Evolutionary conservation across 2,888 invertebrate genomes (phyloP), one percentile per base, ranked within the genome.

Genomic region (Limulus polyphemus): DNA sequence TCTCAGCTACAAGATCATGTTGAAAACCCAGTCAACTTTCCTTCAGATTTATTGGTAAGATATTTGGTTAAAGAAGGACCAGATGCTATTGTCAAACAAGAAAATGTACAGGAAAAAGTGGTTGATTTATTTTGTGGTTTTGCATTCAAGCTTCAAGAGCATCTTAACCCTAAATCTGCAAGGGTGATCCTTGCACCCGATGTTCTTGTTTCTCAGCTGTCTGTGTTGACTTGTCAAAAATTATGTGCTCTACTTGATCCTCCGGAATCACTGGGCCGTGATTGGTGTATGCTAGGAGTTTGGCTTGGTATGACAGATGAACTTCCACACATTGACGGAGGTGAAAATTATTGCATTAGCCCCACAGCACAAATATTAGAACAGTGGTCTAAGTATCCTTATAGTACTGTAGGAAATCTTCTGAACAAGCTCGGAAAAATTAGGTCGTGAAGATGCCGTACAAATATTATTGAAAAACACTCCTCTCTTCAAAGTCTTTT

Each of bases 381-480:
- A 65, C 78, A 80, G 65, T 81, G 80, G 80, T 74, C 78, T 9
- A 72, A 75, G 32, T 74, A 75, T 56, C 74, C 76, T 3, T 68
- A 70, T 47, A 71, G 70, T 56, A 78, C 78, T 0, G 75, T 81
- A 49, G 82, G 83, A 55, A 77, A 78, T 56, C 76, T 85, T 57
- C 78, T 83, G 58, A 72, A 76, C 55, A 82, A 80, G 70, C 77
- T 85, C 69, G 76, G 32, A 78, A 67, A 82, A 82, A 68, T 76
- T 85, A 69, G 83, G 82, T 58, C 78, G 84, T 55, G 75, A 77
- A 56, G 84, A 84, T 74, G 83, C 80, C 0, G 80, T 81, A 2
- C 81, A 82, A 65, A 77, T 81, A 16, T 76, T 83, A 17, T 76
- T 82, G 66, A 78, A 80, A 55, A 80, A 80, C 14, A 79, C 81